Percentiles rank a stretch among this genome's conserved stretches.
phyloP scores from a whole-genome alignment of 2,113 vertebrate species.

The Pleuronectes platessa region DNA sequence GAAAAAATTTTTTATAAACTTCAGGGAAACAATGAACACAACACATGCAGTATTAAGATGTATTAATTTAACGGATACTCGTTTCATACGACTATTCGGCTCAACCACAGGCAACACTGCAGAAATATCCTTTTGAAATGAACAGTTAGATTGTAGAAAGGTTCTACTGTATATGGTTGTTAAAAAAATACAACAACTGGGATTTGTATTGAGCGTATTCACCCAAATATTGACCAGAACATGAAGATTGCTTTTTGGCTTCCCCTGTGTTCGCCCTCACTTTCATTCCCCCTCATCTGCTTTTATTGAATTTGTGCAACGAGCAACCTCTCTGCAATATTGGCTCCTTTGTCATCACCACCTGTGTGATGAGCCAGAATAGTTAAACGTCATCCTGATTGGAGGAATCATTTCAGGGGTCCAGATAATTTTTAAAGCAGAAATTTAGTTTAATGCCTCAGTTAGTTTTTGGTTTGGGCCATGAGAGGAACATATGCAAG shows the following conservation, averaged over 20 bases:
- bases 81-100: too few relatives aligned
- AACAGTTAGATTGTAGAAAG: conserved; percentile 7
- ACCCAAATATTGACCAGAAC: conserved; percentile 43
- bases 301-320: conserved; percentile 48
- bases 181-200: background rate
- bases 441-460: conserved; percentile 74
- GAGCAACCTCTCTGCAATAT: conserved; percentile 18
- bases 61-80: too few relatives aligned
- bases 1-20: too few relatives aligned
- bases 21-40: too few relatives aligned
- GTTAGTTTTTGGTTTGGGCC: conserved; percentile 34
- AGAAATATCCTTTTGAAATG: background rate
- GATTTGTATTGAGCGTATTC: conserved; percentile 23
- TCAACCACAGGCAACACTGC: background rate
- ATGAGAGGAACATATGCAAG: background rate
- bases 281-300: conserved; percentile 28
- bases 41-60: too few relatives aligned
- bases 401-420: conserved; percentile 44
- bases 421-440: conserved; percentile 64
- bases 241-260: conserved; percentile 37
- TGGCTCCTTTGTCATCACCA: conserved; percentile 53
- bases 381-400: conserved; percentile 25
- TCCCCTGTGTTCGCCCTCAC: background rate
- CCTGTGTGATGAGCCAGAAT: conserved; percentile 6
- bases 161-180: background rate